Evolutionary conservation across 2,888 invertebrate species (phyloP).

Genomic region (Scaptomyza caliginosa): DNA sequence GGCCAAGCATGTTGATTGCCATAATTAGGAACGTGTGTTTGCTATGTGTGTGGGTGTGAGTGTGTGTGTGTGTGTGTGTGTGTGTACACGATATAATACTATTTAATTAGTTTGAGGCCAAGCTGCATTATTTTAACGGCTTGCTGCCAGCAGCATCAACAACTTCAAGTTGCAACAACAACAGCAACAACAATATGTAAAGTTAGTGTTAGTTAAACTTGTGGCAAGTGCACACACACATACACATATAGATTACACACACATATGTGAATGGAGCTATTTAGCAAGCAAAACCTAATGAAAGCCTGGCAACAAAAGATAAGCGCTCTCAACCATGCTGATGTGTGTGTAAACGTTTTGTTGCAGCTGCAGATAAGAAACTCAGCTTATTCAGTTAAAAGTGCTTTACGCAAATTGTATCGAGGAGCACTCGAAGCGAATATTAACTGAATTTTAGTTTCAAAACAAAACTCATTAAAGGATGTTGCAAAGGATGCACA

Average conservation of each 20-base stretch:
- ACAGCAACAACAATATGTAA: conserved; percentile 34
- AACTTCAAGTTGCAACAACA: conserved; percentile 36
- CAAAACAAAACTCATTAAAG: conserved; percentile 75
- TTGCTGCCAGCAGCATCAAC: conserved; percentile 20
- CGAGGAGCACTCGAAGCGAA: conserved; percentile 58
- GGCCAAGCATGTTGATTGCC: conserved; percentile 65
- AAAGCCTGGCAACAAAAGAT: conserved; percentile 75
- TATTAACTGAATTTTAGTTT: conserved; percentile 76
- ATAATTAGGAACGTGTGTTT: conserved; percentile 62
- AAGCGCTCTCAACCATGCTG: conserved; percentile 50
- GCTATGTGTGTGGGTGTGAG: not conserved
- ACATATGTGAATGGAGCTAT: conserved; percentile 31
- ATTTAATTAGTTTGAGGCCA: conserved; percentile 74
- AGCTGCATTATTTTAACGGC: conserved; percentile 54
- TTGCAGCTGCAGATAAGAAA: conserved; percentile 53
- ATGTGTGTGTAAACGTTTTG: conserved; percentile 43
- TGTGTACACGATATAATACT: conserved; percentile 43
- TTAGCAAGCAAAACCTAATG: conserved; percentile 60
- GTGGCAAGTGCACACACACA: conserved; percentile 7
- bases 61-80: conserved; percentile 13
- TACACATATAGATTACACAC: not conserved
- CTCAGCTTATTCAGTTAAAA: conserved; percentile 66
- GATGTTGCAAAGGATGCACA: conserved; percentile 41
- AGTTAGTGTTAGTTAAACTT: conserved; percentile 50
- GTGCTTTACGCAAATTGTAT: conserved; percentile 70